Evolutionary conservation across 92 coral and sea anemone genomes (phyloP).

Genomic region (Epizoanthus rinbou): DNA sequence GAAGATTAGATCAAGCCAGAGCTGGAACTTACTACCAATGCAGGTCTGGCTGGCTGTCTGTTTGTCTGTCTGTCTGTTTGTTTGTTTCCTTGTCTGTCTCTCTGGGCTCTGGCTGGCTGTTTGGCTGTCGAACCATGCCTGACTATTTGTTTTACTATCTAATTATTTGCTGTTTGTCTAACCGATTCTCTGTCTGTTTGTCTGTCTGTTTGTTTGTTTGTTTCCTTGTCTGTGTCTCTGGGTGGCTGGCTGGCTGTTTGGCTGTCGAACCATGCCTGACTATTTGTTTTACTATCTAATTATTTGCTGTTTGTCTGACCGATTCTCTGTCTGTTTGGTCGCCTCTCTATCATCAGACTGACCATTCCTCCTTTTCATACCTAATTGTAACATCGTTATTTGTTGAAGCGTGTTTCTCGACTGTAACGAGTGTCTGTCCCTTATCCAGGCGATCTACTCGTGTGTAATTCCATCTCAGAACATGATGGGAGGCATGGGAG

Average conservation of each 20-base stretch:
- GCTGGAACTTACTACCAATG: conserved; percentile 91
- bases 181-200: not conserved
- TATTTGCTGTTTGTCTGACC: too few relatives aligned
- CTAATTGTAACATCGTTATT: not conserved
- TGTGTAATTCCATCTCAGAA: conserved; percentile 84
- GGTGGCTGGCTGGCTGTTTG: too few relatives aligned
- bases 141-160: too few relatives aligned
- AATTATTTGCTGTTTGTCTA: too few relatives aligned
- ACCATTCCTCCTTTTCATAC: not conserved
- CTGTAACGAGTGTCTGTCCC: not conserved
- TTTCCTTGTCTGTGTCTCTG: not conserved
- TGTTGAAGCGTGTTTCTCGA: not conserved
- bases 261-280: too few relatives aligned
- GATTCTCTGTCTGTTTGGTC: not conserved
- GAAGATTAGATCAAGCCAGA: conserved; percentile 63
- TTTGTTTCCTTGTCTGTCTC: too few relatives aligned
- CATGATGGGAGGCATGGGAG: conserved; percentile 90
- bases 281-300: too few relatives aligned
- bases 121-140: too few relatives aligned
- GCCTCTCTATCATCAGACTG: not conserved
- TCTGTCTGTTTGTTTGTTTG: too few relatives aligned
- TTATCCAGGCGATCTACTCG: conserved; percentile 80
- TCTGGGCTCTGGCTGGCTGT: too few relatives aligned
- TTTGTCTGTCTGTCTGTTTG: not conserved
- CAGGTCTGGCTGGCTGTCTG: conserved; percentile 57